Conservation (phyloP, 2,888 invertebrate species). For the Nemoura dubitans region DNA sequence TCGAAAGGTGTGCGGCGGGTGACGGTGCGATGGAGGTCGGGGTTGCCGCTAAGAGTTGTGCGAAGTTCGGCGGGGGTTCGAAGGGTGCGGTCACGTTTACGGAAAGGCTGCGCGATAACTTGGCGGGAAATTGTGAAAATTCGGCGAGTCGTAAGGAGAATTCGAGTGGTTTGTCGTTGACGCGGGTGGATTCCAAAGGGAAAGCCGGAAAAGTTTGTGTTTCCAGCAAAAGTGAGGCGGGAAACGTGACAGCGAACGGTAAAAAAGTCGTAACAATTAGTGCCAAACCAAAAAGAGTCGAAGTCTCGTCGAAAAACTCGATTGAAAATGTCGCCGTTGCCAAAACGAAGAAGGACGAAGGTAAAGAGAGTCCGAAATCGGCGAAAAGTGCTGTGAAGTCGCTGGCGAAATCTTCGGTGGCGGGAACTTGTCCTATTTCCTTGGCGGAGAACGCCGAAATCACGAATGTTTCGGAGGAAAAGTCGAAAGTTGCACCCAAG, state of each 20-base stretch:
- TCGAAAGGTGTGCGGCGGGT: too few species aligned
- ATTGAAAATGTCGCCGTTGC: conserved; percentile 9
- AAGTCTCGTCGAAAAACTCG: neutral
- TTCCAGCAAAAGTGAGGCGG: neutral
- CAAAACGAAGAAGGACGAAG: neutral
- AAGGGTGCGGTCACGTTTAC: neutral
- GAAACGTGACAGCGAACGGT: neutral
- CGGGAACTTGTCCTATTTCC: conserved; percentile 24
- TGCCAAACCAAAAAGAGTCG: conserved; percentile 33
- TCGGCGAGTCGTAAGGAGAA: neutral
- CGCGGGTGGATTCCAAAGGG: neutral
- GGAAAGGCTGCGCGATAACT: neutral
- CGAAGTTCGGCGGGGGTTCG: neutral
- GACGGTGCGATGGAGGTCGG: too few species aligned
- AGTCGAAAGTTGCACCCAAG: neutral
- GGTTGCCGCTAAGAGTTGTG: too few species aligned
- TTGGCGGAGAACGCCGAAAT: neutral
- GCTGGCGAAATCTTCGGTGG: neutral
- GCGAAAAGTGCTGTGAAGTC: too few species aligned
- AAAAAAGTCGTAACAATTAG: neutral
- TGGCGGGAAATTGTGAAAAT: neutral
- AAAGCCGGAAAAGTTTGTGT: neutral
- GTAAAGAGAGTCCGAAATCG: neutral
- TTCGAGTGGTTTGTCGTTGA: neutral
- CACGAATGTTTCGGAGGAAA: neutral